phyloP scores from a whole-genome alignment of 2,113 vertebrate species.

The Hypanus sabinus region DNA sequence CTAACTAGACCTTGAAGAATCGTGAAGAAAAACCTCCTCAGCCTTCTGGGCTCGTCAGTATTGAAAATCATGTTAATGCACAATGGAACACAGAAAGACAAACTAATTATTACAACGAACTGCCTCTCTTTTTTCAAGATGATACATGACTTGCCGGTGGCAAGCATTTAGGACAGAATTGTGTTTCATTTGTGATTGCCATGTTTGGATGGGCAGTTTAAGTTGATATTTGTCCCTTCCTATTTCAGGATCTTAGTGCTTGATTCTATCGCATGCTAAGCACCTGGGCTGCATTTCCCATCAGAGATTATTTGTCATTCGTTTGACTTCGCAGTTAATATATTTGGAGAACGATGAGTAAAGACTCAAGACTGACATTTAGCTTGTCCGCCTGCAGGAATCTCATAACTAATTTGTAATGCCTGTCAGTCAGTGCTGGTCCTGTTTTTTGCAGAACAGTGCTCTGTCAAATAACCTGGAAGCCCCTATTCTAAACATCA shows the following conservation, averaged over 20 bases:
- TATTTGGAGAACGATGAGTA: slow-evolving; percentile 32
- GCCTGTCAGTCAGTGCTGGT: background rate
- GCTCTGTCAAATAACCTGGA: background rate
- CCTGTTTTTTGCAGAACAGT: background rate
- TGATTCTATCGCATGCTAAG: slow-evolving; percentile 7
- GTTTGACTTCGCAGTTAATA: slow-evolving; percentile 16
- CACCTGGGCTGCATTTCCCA: slow-evolving; percentile 39
- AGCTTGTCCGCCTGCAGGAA: slow-evolving; percentile 17
- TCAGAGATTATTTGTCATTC: slow-evolving; percentile 40
- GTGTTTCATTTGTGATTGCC: background rate
- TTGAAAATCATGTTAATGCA: slow-evolving; percentile 21
- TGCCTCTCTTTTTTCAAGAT: slow-evolving; percentile 31
- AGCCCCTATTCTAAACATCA: background rate
- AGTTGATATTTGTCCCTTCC: slow-evolving; percentile 38
- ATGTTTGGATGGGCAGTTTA: slow-evolving; percentile 39
- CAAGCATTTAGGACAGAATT: slow-evolving; percentile 41
- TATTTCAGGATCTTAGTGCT: slow-evolving; percentile 38
- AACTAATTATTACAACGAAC: slow-evolving; percentile 31
- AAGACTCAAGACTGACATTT: slow-evolving; percentile 15
- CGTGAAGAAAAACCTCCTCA: background rate
- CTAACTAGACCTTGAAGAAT: slow-evolving; percentile 27
- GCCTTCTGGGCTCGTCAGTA: background rate
- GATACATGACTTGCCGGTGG: slow-evolving; percentile 38
- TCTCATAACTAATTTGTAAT: slow-evolving; percentile 35
- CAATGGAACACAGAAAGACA: slow-evolving; percentile 20